Conservation (phyloP, 2,113 vertebrate species). For the Coryphaenoides rupestris region DNA sequence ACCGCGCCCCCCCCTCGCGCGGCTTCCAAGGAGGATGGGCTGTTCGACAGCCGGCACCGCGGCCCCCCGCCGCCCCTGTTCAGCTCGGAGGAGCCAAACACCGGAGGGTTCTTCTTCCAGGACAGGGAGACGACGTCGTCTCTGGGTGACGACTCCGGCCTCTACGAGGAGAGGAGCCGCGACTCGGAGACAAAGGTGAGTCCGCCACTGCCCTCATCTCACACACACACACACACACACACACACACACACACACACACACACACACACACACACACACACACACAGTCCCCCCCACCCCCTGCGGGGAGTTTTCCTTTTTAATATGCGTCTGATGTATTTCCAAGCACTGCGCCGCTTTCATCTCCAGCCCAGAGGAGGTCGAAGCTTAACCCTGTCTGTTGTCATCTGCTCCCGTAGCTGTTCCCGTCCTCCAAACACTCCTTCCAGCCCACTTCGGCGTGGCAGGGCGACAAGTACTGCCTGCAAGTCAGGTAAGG, state of each 20-base stretch:
- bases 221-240: too few relatives aligned
- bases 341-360: too few relatives aligned
- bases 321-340: constrained; percentile 38
- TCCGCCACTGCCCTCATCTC: too few relatives aligned
- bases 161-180: constrained; percentile 65
- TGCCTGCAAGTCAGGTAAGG: constrained; percentile 73
- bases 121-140: constrained; percentile 50
- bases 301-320: too few relatives aligned
- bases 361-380: constrained; percentile 55
- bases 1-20: constrained; percentile 30
- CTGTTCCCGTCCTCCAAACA: constrained; percentile 67
- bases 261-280: too few relatives aligned
- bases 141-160: constrained; percentile 55
- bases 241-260: too few relatives aligned
- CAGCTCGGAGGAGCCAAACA: constrained; percentile 16
- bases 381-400: constrained; percentile 48
- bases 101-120: constrained; percentile 48
- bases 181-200: constrained; percentile 71
- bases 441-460: constrained; percentile 63
- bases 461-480: constrained; percentile 69
- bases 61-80: constrained; percentile 30
- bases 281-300: too few relatives aligned
- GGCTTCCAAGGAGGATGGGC: too few relatives aligned
- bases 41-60: constrained; percentile 60
- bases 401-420: constrained; percentile 57